These are phyloP conservation scores for Phytoseiulus persimilis DNA, from an alignment of 2,888 invertebrate species.

Conservation along the genomic window DNA sequence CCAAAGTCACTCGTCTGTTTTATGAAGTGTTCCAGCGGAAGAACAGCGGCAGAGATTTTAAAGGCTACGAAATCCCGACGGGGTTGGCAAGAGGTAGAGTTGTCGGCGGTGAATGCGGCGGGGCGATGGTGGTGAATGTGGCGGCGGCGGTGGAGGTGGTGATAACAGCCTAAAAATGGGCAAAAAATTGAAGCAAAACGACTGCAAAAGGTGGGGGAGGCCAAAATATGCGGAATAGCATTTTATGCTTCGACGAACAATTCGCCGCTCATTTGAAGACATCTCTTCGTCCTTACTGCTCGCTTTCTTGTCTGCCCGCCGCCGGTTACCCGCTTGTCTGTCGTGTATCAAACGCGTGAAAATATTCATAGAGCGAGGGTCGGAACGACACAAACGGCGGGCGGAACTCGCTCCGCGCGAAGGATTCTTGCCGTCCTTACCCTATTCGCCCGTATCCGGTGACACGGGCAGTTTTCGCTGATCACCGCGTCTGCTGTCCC, in stretches of 20 bases:
- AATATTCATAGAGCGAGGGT: neutral
- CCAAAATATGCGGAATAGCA: neutral
- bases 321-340: neutral
- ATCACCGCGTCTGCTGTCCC: neutral
- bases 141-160: neutral
- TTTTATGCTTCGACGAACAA: neutral
- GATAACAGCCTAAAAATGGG: neutral
- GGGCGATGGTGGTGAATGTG: neutral
- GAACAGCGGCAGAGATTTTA: neutral
- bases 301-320: neutral
- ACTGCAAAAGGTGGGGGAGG: neutral
- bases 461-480: neutral
- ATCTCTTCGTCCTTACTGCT: neutral
- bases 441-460: neutral
- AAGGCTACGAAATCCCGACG: neutral
- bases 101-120: neutral
- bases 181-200: neutral
- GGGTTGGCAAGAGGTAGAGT: neutral
- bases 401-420: neutral
- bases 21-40: neutral
- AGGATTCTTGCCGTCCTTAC: neutral
- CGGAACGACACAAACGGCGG: neutral
- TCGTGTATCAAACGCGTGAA: neutral
- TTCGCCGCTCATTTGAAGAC: neutral
- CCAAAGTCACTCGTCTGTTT: neutral